Conservation (phyloP, 2,888 invertebrate genomes). For the Prenolepis imparis region DNA sequence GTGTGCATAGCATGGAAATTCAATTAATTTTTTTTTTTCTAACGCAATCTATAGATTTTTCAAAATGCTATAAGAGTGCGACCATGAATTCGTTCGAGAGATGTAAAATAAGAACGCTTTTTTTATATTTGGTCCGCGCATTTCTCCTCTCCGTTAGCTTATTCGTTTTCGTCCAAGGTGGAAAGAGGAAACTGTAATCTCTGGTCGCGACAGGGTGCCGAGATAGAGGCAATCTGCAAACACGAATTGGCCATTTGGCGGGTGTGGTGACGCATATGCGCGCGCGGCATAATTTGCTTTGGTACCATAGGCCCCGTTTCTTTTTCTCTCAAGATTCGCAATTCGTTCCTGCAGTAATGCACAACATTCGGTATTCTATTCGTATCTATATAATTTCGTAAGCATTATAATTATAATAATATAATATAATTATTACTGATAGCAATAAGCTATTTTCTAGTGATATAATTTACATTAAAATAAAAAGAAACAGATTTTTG, state of each 20-base stretch:
- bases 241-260: conserved; percentile 86
- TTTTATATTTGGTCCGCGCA: conserved; percentile 22
- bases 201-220: conserved; percentile 81
- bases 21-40: conserved; percentile 1
- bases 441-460: background rate
- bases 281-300: conserved; percentile 78
- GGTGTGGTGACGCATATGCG: conserved; percentile 80
- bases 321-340: conserved; percentile 70
- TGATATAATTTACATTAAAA: background rate
- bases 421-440: background rate
- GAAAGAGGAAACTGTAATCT: conserved; percentile 85
- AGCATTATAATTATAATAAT: background rate
- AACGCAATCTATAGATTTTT: background rate
- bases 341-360: conserved; percentile 61
- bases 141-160: conserved; percentile 33
- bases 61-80: background rate
- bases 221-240: conserved; percentile 86
- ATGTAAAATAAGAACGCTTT: conserved; percentile 27
- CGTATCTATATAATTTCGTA: conserved; percentile 28
- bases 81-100: conserved; percentile 5
- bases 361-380: conserved; percentile 40
- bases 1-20: background rate
- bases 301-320: conserved; percentile 70
- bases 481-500: background rate
- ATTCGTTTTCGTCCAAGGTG: conserved; percentile 63